Evolutionary conservation across 2,113 vertebrate genomes (phyloP).

Genomic region (Micromys minutus): DNA sequence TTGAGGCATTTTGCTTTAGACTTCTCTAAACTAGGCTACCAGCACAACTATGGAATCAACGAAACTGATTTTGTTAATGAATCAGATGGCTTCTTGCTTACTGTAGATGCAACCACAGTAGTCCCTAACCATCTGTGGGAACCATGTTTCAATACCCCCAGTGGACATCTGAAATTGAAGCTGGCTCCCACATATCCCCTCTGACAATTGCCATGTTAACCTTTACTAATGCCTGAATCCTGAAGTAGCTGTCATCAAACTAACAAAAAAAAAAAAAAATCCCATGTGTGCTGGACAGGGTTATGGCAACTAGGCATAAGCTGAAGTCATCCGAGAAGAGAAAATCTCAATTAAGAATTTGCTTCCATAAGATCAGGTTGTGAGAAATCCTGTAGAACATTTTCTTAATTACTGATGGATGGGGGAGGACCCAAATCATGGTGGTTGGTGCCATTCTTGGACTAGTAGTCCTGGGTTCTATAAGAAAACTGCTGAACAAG

Average conservation of each 20-base stretch:
- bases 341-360: background rate
- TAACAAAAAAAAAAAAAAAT: background rate
- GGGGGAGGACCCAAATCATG: too few species aligned
- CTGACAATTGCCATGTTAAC: background rate
- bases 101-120: background rate
- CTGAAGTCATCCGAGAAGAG: background rate
- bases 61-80: background rate
- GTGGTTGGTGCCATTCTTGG: background rate
- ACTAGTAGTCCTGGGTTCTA: background rate
- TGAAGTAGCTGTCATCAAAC: background rate
- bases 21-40: background rate
- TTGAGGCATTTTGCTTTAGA: background rate
- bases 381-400: background rate
- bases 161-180: background rate
- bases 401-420: background rate
- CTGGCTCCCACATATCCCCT: background rate
- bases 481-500: background rate
- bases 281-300: background rate
- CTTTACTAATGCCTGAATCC: background rate
- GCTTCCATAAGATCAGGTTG: background rate
- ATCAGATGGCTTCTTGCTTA: background rate
- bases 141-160: background rate
- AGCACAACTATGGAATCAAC: background rate
- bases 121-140: background rate
- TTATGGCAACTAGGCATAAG: background rate